Base-by-base conservation (phyloP, 2,113 vertebrate species). In the Bettongia penicillata region DNA sequence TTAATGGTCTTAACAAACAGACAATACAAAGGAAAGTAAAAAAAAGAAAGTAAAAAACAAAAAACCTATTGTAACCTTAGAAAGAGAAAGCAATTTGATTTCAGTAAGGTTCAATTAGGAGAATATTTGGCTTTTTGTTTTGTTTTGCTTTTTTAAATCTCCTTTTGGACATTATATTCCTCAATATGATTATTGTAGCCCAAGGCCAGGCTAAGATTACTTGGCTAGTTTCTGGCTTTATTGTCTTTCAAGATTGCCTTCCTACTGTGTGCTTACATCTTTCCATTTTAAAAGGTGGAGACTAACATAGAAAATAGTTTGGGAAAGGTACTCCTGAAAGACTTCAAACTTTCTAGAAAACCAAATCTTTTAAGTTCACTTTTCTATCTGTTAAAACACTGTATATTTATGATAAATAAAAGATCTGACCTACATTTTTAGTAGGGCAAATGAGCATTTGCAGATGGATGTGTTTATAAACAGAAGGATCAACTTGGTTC, bases 241-340 rank as follows among this genome's bases (percentile, higher is more conserved):
- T 31, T 68, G 31, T 37, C 28, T 68, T 57, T 68, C 57, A 37
- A 37, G 28, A 93, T 94, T 77, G 90, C 50, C 94, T 90, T 90
- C 93, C 53, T 47, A 77, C n/a, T 23, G 0, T 0, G 24, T 77
- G 68, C 50, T 8, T 43, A 47, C 55, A 93, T 12, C 25, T 95
- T 94, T 93, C n/a, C 14, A 61, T 93, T 95, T 92, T 93, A 28
- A 51, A 95, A 51, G 3, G n/a, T 95, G 16, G 52, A 91, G 31
- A 77, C 90, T 92, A 94, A 91, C 94, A 52, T 55, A 61, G 51
- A 16, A n/a, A 95, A 91, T 26, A 25, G 12, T 7, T 77, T 95
- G 95, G 2, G 28, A 12, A 12, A 37, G 28, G 28, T 68, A 53
- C 43, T 91, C 94, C 53, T 89, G 14, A 96, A 93, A 51, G 68